Evolutionary conservation across 2,797 vertebrate genomes (phyloP).

Genomic region (Triplophysa bombifrons): DNA sequence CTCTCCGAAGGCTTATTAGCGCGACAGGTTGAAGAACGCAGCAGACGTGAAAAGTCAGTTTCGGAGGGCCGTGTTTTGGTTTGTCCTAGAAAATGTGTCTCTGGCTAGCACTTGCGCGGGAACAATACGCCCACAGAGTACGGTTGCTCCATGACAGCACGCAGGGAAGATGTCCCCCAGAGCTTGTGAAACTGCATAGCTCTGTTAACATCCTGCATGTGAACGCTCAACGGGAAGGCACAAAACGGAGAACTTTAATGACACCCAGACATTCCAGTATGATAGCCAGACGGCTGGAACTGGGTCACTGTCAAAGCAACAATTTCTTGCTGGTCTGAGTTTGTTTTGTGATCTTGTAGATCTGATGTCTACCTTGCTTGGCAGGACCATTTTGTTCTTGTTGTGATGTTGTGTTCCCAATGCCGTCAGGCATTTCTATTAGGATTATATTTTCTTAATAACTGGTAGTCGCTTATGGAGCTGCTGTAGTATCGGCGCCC

Average conservation of each 20-base stretch:
- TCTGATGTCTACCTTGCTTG: background rate
- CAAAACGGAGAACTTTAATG: slow-evolving; percentile 13
- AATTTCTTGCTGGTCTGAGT: background rate
- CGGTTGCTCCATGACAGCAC: background rate
- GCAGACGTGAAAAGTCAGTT: background rate
- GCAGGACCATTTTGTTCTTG: slow-evolving; percentile 1
- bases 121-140: slow-evolving; percentile 12
- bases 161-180: slow-evolving; percentile 5
- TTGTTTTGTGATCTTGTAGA: slow-evolving; percentile 7
- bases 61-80: background rate
- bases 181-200: slow-evolving; percentile 1
- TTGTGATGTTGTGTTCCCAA: background rate
- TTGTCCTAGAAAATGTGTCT: slow-evolving; percentile 32
- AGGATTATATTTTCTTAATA: slow-evolving; percentile 13
- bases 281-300: slow-evolving; percentile 8
- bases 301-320: slow-evolving; percentile 14
- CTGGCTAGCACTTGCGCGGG: background rate
- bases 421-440: background rate
- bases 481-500: background rate
- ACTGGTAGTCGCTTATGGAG: background rate
- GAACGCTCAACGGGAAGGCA: background rate
- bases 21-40: slow-evolving; percentile 18
- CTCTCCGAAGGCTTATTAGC: slow-evolving; percentile 42
- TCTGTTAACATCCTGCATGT: slow-evolving; percentile 5
- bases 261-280: background rate